Conservation (phyloP, 2,888 invertebrate species). For the Phaedon cochleariae region DNA sequence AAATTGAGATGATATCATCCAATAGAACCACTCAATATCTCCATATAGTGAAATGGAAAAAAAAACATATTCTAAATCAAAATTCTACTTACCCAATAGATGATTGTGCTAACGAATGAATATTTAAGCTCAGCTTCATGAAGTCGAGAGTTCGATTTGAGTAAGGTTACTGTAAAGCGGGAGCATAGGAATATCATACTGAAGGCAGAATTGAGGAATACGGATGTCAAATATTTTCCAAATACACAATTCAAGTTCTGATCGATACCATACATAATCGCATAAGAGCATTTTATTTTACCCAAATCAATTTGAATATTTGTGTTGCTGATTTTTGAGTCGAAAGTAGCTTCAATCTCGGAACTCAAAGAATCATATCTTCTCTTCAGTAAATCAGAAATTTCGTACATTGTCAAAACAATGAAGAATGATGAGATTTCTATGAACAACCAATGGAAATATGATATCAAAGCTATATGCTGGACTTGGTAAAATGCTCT, state of each 20-base stretch:
- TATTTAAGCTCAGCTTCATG: too few species aligned
- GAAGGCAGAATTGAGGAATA: background rate
- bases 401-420: background rate
- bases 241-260: background rate
- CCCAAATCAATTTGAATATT: background rate
- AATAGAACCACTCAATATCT: too few species aligned
- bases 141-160: background rate
- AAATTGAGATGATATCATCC: too few species aligned
- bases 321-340: background rate
- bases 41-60: too few species aligned
- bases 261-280: background rate
- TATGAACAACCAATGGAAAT: background rate
- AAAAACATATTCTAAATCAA: too few species aligned
- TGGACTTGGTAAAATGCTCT: background rate
- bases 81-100: too few species aligned
- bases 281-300: background rate
- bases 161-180: background rate
- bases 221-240: background rate
- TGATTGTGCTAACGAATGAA: too few species aligned
- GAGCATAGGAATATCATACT: background rate
- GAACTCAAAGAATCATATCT: background rate
- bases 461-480: background rate
- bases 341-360: background rate
- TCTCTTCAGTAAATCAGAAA: background rate
- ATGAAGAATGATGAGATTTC: background rate